A percentile compares a stretch with the other conserved stretches of the same genome.
Evolutionary conservation across 2,888 invertebrate species (phyloP).

Genomic region (Orchesellides sinensis): DNA sequence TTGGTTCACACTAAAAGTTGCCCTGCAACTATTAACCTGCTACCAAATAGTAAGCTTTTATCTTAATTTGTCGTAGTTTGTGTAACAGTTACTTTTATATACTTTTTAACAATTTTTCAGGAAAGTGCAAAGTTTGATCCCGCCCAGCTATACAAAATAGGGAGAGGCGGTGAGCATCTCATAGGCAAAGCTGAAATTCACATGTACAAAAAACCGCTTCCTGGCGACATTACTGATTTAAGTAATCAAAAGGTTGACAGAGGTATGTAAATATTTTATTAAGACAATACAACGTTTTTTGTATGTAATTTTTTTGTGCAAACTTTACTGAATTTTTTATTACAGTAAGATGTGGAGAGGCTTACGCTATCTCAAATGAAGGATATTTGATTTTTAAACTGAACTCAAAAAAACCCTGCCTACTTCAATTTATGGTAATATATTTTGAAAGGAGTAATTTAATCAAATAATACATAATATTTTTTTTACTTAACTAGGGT

Average conservation of each 20-base stretch:
- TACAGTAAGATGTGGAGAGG: constrained; percentile 24
- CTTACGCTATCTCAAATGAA: neutral
- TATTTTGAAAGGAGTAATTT: neutral
- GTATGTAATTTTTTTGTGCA: neutral
- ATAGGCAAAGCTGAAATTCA: too few relatives aligned
- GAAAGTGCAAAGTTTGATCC: too few relatives aligned
- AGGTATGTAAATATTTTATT: neutral
- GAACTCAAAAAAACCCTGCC: constrained; percentile 7
- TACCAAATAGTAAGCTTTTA: too few relatives aligned
- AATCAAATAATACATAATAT: neutral
- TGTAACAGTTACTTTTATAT: too few relatives aligned
- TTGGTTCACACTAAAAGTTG: too few relatives aligned
- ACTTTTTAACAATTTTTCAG: too few relatives aligned
- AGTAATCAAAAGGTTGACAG: neutral
- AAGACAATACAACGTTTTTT: neutral
- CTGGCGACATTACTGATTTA: neutral
- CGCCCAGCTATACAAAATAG: too few relatives aligned
- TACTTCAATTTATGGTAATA: constrained; percentile 28
- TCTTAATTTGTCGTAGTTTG: too few relatives aligned
- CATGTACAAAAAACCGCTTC: neutral
- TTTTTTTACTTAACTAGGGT: constrained; percentile 4
- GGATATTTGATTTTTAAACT: constrained; percentile 10
- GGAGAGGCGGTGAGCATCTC: too few relatives aligned
- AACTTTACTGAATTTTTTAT: too few relatives aligned
- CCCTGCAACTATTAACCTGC: too few relatives aligned